These are phyloP conservation scores for Misgurnus anguillicaudatus DNA, from an alignment of 2,113 vertebrate species.

Conservation along the genomic window DNA sequence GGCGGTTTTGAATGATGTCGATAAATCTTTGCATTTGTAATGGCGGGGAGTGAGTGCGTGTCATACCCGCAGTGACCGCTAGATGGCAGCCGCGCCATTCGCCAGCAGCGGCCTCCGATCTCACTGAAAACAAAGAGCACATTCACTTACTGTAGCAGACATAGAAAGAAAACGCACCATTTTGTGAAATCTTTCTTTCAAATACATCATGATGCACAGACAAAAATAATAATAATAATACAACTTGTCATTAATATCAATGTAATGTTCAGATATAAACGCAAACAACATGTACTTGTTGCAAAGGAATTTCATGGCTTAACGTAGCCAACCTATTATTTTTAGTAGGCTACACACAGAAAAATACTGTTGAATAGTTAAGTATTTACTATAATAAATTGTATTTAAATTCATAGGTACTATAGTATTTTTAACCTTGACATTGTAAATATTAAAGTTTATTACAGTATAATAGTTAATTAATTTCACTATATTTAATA, in stretches of 20 bases:
- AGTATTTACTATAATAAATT: too few relatives aligned
- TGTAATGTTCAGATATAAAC: background rate
- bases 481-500: too few relatives aligned
- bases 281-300: too few relatives aligned
- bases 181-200: conserved; percentile 25
- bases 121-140: conserved; percentile 54
- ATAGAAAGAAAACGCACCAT: conserved; percentile 19
- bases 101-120: conserved; percentile 48
- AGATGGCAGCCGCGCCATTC: conserved; percentile 78
- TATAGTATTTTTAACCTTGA: too few relatives aligned
- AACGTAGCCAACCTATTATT: too few relatives aligned
- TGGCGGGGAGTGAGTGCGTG: background rate
- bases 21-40: background rate
- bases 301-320: too few relatives aligned
- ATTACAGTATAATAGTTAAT: too few relatives aligned
- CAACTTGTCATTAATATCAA: too few relatives aligned
- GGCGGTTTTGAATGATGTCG: background rate
- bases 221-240: background rate
- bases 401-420: too few relatives aligned
- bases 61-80: conserved; percentile 55
- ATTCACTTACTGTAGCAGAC: conserved; percentile 65
- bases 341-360: too few relatives aligned
- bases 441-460: too few relatives aligned
- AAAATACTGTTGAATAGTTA: too few relatives aligned
- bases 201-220: background rate